These are phyloP conservation scores for Platycheirus rosarum DNA, from an alignment of 2,888 invertebrate genomes.

Conservation along the genomic window DNA sequence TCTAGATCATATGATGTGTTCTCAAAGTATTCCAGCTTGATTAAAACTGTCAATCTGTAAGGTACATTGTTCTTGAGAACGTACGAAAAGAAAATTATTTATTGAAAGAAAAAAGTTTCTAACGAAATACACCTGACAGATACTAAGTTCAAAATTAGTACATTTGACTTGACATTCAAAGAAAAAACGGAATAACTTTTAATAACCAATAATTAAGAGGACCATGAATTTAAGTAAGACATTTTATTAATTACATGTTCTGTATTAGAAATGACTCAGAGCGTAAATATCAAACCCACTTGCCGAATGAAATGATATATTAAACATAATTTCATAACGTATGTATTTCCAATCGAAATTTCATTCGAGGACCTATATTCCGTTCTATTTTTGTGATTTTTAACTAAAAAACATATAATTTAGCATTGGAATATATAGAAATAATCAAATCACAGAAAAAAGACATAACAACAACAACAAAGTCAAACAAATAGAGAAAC, in stretches of 20 bases:
- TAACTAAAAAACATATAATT: not conserved
- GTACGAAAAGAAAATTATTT: too few species aligned
- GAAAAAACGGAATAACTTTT: too few species aligned
- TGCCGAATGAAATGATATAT: not conserved
- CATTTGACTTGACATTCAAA: too few species aligned
- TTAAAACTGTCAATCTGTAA: too few species aligned
- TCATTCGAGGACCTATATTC: not conserved
- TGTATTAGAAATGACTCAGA: not conserved
- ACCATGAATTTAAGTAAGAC: not conserved
- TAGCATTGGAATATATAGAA: not conserved
- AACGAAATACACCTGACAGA: too few species aligned
- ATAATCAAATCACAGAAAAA: not conserved
- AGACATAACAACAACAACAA: too few species aligned
- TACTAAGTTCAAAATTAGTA: too few species aligned
- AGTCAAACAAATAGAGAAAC: not conserved
- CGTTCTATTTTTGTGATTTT: not conserved
- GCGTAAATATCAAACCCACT: constrained; percentile 20
- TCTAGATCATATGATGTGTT: too few species aligned
- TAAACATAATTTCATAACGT: not conserved
- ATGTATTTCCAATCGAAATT: constrained; percentile 37
- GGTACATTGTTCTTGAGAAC: too few species aligned
- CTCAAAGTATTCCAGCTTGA: too few species aligned
- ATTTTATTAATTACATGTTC: constrained; percentile 11
- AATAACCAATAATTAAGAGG: too few species aligned
- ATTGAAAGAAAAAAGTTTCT: too few species aligned